These are phyloP conservation scores for Micronisus gabar DNA, from an alignment of 2,113 vertebrate species.

Conservation along the genomic window DNA sequence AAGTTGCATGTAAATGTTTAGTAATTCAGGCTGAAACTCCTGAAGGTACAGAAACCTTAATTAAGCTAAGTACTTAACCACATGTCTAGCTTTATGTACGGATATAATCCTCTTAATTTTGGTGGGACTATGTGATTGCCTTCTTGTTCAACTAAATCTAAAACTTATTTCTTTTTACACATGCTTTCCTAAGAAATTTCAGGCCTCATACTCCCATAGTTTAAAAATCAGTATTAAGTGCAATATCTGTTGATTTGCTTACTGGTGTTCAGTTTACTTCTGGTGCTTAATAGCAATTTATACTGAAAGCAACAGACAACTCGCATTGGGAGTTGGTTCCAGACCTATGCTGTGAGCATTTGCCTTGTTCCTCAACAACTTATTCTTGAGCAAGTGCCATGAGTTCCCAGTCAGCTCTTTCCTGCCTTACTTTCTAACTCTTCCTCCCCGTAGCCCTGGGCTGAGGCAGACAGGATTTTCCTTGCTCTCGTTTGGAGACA, in stretches of 20 bases:
- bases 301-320: neutral
- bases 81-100: neutral
- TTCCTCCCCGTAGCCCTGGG: neutral
- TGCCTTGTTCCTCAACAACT: neutral
- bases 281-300: neutral
- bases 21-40: neutral
- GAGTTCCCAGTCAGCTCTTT: neutral
- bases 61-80: neutral
- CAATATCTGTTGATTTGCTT: neutral
- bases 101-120: neutral
- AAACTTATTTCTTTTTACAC: neutral
- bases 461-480: neutral
- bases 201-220: neutral
- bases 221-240: neutral
- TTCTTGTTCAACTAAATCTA: neutral
- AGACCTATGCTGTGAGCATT: neutral
- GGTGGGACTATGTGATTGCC: neutral
- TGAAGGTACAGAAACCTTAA: neutral
- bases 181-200: neutral
- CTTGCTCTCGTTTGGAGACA: neutral
- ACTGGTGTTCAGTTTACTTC: neutral
- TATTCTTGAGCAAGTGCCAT: neutral
- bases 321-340: neutral
- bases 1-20: neutral
- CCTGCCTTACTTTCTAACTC: neutral